Conservation (phyloP, 1,140 invertebrate species). For the Adoxophyes honmai region DNA sequence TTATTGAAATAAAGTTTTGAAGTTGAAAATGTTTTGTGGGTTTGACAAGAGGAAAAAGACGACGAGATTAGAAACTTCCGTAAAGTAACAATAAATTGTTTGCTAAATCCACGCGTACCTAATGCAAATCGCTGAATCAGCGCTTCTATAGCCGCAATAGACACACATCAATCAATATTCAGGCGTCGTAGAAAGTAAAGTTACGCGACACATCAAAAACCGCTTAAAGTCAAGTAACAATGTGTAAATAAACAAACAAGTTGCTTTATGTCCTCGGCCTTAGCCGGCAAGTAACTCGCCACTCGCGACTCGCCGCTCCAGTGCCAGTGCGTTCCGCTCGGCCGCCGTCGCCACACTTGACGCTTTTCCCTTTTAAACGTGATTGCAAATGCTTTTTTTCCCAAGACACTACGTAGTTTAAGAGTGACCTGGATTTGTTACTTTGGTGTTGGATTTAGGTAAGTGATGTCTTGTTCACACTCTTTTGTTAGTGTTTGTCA, state of each 20-base stretch:
- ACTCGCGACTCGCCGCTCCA: neutral
- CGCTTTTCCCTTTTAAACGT: conserved; percentile 2
- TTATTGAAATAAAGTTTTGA: no score
- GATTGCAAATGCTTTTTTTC: conserved; percentile 13
- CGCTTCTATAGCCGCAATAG: no score
- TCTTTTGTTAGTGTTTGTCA: no score
- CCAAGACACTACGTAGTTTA: neutral
- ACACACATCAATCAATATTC: no score
- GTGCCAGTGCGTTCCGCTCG: conserved; percentile 9
- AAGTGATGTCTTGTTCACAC: neutral
- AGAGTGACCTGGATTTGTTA: conserved; percentile 9
- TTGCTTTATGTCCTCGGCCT: conserved; percentile 1
- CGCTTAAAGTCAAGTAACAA: neutral
- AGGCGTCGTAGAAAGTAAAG: neutral
- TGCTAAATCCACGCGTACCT: no score
- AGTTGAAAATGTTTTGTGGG: no score
- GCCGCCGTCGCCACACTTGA: conserved; percentile 5
- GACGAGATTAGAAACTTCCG: no score
- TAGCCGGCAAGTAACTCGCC: neutral
- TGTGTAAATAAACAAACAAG: conserved; percentile 10
- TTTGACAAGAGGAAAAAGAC: no score
- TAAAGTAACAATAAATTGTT: no score
- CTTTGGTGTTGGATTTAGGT: neutral
- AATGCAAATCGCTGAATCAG: no score
- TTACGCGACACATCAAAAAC: neutral